Evolutionary conservation across 2,113 vertebrate genomes (phyloP).

Genomic region (Corythaeola cristata): DNA sequence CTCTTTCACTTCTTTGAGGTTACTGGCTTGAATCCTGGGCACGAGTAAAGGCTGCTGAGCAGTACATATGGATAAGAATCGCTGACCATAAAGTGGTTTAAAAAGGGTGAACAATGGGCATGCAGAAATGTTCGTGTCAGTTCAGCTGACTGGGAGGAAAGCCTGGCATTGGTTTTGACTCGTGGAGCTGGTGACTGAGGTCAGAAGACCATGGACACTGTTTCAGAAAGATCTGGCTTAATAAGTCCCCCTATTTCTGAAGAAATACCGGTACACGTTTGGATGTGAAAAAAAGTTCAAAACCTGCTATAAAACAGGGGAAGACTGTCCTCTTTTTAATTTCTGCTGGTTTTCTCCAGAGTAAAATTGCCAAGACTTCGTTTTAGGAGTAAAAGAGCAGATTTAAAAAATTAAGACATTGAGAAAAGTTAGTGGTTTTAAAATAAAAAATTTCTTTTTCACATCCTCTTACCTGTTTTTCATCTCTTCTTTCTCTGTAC

Average conservation of each 20-base stretch:
- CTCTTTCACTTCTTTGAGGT: neutral
- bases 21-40: neutral
- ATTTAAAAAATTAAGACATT: neutral
- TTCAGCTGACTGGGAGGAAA: neutral
- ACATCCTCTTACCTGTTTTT: neutral
- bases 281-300: neutral
- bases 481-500: neutral
- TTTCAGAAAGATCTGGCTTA: neutral
- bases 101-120: neutral
- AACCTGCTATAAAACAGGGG: neutral
- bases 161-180: neutral
- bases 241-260: neutral
- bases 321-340: neutral
- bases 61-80: neutral
- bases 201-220: neutral
- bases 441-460: neutral
- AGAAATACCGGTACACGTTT: neutral
- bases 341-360: neutral
- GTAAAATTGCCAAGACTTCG: neutral
- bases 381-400: neutral
- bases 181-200: neutral
- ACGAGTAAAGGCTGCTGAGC: neutral
- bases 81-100: neutral
- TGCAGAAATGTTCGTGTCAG: neutral
- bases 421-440: neutral